These are phyloP conservation scores for Tokudaia tokunoshimensis DNA, from an alignment of 2,797 vertebrate genomes.

Conservation along the genomic window DNA sequence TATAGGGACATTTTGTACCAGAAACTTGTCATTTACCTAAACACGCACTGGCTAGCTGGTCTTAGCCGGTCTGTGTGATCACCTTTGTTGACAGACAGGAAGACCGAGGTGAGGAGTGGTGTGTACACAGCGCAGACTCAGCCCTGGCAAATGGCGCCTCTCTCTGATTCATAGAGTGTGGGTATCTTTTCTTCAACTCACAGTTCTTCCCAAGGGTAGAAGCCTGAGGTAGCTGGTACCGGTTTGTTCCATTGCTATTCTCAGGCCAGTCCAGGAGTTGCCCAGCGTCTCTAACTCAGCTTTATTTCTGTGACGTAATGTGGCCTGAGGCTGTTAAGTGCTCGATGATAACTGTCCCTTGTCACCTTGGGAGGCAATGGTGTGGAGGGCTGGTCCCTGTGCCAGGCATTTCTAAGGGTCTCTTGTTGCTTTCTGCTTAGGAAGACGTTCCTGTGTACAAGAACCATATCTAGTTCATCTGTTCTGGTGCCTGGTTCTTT, in stretches of 20 bases:
- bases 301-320: not conserved
- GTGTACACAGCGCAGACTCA: not conserved
- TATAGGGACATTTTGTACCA: not conserved
- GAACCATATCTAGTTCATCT: not conserved
- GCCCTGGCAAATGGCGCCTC: not conserved
- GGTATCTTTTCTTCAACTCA: not conserved
- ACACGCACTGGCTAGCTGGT: not conserved
- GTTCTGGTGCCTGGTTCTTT: not conserved
- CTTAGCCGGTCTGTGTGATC: not conserved
- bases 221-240: not conserved
- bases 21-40: not conserved
- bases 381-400: not conserved
- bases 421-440: not conserved
- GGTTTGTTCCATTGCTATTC: not conserved
- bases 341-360: not conserved
- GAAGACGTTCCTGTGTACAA: not conserved
- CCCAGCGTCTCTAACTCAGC: not conserved
- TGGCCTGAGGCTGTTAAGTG: not conserved
- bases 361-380: not conserved
- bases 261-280: not conserved
- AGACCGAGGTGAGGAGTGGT: no score
- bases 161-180: not conserved
- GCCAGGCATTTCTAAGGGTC: not conserved
- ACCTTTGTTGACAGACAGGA: no score
- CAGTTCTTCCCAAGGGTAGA: not conserved